These are phyloP conservation scores for Latrodectus hesperus DNA, from an alignment of 2,888 invertebrate species.

Conservation along the genomic window DNA sequence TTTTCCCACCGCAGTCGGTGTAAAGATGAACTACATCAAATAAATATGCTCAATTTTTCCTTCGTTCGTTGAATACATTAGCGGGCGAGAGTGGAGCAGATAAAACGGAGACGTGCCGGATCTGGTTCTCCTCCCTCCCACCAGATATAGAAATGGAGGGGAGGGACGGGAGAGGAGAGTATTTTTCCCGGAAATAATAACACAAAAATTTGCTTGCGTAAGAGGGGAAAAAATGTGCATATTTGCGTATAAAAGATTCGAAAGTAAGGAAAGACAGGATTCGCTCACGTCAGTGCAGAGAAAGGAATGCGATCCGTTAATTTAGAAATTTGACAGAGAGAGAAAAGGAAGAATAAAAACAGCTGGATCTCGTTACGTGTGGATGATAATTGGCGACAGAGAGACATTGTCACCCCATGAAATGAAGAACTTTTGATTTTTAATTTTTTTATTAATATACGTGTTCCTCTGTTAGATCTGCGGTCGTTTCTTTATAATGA, in stretches of 20 bases:
- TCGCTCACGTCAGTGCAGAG: constrained; percentile 12
- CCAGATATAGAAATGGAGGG: background rate
- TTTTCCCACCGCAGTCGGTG: constrained; percentile 4
- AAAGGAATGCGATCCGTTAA: constrained; percentile 64
- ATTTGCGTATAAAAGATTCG: constrained; percentile 3
- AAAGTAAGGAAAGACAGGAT: constrained; percentile 13
- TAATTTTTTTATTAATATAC: too few relatives aligned
- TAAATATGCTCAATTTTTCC: constrained; percentile 66
- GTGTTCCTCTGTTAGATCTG: too few relatives aligned
- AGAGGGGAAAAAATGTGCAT: constrained; percentile 11
- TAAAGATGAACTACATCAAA: constrained; percentile 66
- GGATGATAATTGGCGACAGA: constrained; percentile 58
- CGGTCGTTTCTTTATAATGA: too few relatives aligned
- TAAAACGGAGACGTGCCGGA: constrained; percentile 50
- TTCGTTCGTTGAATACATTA: constrained; percentile 66
- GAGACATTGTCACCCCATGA: constrained; percentile 39
- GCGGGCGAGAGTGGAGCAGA: constrained; percentile 37
- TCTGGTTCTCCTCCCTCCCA: constrained; percentile 17
- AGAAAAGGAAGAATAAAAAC: constrained; percentile 44
- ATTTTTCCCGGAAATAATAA: constrained; percentile 45
- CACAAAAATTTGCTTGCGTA: constrained; percentile 12
- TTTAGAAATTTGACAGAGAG: constrained; percentile 51
- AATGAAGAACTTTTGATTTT: too few relatives aligned
- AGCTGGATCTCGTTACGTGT: constrained; percentile 6
- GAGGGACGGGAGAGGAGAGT: constrained; percentile 6